Base-by-base conservation (phyloP, 2,113 vertebrate species). In the Desmodus rotundus region DNA sequence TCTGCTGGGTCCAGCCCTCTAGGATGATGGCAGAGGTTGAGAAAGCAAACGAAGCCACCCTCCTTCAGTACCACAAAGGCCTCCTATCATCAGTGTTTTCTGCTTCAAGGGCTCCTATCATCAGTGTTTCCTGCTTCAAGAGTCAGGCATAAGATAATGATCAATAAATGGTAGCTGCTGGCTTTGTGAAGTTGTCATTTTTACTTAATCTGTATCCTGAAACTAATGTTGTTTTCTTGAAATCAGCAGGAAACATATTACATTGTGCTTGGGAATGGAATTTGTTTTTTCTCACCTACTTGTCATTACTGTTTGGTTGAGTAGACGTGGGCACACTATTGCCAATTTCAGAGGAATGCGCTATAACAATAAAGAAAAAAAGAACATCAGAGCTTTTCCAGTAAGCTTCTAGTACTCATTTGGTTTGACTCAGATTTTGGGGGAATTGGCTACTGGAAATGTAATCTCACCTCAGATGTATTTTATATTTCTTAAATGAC, bases 141-240 rank as follows among this genome's bases (percentile, higher is more conserved):
- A 47, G 41, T 43, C 56, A 22, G 24, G 72, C 28, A 0, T 70
- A 15, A 91, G 82, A 61, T 63, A 50, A n/a, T 50, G 54, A 61
- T 67, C 87, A 73, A 43, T 93, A 81, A 87, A 50, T 67, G 58
- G n/a, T 15, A 90, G 88, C 56, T 7, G 9, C 68, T 68, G 70
- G 43, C 43, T 95, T 80, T 33, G 15, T 26, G 63, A 90, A 84
- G 45, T 80, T 89, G 54, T 87, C 84, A 68, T 87, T 96, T 93
- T 93, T 61, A 91, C 77, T 81, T 93, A 76, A 45, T 91, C 50
- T 82, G 7, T 45, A 58, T 89, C 65, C 20, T 41, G 87, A 93
- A 94, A 68, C 70, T 43, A 43, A 54, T 43, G 67, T 13, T 31
- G 3, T 65, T 88, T 85, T 88, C 67, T 74, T 86, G 43, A 89